Evolutionary conservation across 2,888 invertebrate genomes (phyloP).

Genomic region (Eristalis intricaria): DNA sequence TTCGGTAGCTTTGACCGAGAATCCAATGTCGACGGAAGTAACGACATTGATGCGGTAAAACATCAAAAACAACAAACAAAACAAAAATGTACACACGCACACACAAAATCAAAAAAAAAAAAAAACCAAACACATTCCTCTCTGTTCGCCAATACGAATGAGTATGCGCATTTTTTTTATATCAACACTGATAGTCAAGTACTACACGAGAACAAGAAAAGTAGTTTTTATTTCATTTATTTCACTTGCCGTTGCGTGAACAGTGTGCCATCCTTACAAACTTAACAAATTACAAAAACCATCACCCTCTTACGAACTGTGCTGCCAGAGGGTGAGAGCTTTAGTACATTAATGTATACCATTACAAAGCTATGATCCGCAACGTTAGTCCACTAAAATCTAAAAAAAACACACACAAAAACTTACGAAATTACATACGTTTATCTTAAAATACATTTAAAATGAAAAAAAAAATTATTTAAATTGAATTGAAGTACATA

Average conservation of each 20-base stretch:
- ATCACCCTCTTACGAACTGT: not conserved
- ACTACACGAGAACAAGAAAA: slow-evolving; percentile 12
- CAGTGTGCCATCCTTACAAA: slow-evolving; percentile 21
- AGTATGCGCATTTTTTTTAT: slow-evolving; percentile 44
- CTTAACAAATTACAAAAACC: not conserved
- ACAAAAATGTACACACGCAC: slow-evolving; percentile 23
- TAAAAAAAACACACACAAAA: not conserved
- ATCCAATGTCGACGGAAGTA: slow-evolving; percentile 79
- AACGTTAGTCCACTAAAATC: slow-evolving; percentile 42
- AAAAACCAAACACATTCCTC: slow-evolving; percentile 38
- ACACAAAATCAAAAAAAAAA: slow-evolving; percentile 8
- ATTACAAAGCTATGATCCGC: slow-evolving; percentile 13
- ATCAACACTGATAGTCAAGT: slow-evolving; percentile 17
- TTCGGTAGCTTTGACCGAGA: slow-evolving; percentile 79
- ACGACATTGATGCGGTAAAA: slow-evolving; percentile 79
- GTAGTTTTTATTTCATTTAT: slow-evolving; percentile 35
- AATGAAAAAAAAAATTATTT: not conserved
- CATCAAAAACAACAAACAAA: slow-evolving; percentile 63
- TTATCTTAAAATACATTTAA: slow-evolving; percentile 5
- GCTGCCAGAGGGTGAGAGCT: slow-evolving; percentile 42
- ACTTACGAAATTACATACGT: not conserved
- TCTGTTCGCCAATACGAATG: slow-evolving; percentile 35
- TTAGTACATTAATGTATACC: not conserved
- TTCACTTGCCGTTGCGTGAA: slow-evolving; percentile 35
- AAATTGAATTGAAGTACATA: not conserved